Evolutionary conservation across 2,797 vertebrate genomes (phyloP), one percentile per base, ranked within the genome.

Genomic region (Pteropus rufus): DNA sequence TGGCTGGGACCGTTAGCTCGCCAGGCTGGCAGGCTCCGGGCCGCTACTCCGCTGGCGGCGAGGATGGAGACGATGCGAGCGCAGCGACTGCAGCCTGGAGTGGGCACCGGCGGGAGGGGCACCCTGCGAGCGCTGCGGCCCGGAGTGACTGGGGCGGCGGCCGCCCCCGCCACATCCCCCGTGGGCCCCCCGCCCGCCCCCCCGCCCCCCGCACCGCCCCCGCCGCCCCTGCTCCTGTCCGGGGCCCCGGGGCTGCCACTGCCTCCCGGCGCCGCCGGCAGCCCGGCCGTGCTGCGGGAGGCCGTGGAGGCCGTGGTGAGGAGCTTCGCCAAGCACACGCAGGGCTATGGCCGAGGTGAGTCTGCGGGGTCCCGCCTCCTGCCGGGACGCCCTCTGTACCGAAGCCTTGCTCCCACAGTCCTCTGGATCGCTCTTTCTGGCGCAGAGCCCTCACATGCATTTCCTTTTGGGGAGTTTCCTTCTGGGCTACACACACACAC

Each of bases 261-360:
- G 77, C 98, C 98, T 73, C 96, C 98, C 41, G 99, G 99, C 79
- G 98, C 99, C 12, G 98, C 99, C 60, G 99, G 98, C n/a, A 99
- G 99, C 98, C 99, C 99, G 36, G 99, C 99, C 5, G 99, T 99
- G 97, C 98, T 99, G 98, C 98, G 99, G 97, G 99, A 99, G 97
- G 99, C 99, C 16, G 99, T 99, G 98, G 99, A 99, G 98, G 99
- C 99, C 21, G 99, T 99, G 97, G 99, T 99, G 90, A 98, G 99
- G 98, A 99, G 99, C 99, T 99, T 99, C 98, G 99, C 99, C 96
- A 99, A 99, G 97, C 99, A 99, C 98, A 99, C 99, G 15, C 99
- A 99, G 95, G 99, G 99, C 89, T 99, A 99, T 94, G 99, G 99
- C 97, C 99, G 99, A 98, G 99, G 99, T 99, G 98, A 99, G 98